Percentiles rank a stretch among this genome's conserved stretches.
Conservation (phyloP, 2,888 invertebrate genomes). For the Hyposoter dolosus region DNA sequence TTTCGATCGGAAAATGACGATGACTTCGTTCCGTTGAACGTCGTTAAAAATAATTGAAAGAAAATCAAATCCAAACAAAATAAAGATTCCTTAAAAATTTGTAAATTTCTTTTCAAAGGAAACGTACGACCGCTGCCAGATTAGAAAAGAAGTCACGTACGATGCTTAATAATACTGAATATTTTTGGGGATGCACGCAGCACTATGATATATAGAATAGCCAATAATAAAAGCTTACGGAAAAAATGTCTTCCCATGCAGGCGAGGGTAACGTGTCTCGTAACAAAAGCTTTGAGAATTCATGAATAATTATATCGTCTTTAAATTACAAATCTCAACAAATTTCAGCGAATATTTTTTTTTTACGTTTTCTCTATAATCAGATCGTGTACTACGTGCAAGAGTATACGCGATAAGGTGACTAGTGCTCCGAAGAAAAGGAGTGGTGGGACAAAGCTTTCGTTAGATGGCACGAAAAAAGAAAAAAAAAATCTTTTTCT, state of each 20-base stretch:
- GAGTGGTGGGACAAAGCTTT: slow-evolving; percentile 54
- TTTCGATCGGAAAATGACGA: slow-evolving; percentile 26
- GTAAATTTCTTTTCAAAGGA: slow-evolving; percentile 6
- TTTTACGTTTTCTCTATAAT: not conserved
- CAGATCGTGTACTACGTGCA: slow-evolving; percentile 9
- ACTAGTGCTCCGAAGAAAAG: slow-evolving; percentile 7
- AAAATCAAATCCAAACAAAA: slow-evolving; percentile 3
- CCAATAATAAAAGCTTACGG: slow-evolving; percentile 73
- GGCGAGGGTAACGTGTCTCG: slow-evolving; percentile 79
- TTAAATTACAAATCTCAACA: slow-evolving; percentile 4
- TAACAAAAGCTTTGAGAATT: slow-evolving; percentile 75
- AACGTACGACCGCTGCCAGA: slow-evolving; percentile 67
- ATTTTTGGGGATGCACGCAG: slow-evolving; percentile 66
- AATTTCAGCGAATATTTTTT: not conserved
- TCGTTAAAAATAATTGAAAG: not conserved
- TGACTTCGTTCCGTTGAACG: slow-evolving; percentile 12
- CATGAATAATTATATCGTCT: slow-evolving; percentile 17
- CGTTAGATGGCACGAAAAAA: slow-evolving; percentile 52
- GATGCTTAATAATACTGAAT: slow-evolving; percentile 63
- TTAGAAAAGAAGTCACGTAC: slow-evolving; percentile 61
- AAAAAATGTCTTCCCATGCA: slow-evolving; percentile 81
- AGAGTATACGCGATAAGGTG: slow-evolving; percentile 26
- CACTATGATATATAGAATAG: slow-evolving; percentile 61
- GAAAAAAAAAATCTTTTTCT: slow-evolving; percentile 4
- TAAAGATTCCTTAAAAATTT: not conserved